A percentile compares a stretch with the other conserved stretches of the same genome.
phyloP scores from a whole-genome alignment of 2,888 invertebrate genomes.

The Philhelius pedissequus region DNA sequence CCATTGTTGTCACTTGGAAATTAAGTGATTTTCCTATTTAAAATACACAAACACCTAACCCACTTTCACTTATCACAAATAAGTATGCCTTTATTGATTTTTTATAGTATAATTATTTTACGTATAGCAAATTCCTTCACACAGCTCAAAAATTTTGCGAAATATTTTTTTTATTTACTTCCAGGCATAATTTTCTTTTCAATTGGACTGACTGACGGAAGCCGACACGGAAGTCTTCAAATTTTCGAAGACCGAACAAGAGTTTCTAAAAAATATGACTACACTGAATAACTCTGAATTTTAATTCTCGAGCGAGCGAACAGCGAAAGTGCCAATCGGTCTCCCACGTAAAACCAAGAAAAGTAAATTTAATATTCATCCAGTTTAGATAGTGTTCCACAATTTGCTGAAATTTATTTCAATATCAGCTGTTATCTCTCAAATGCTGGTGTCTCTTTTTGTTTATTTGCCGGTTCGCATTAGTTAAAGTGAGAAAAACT shows the following conservation, averaged over 20 bases:
- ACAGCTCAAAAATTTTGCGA: not conserved
- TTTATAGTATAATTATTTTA: not conserved
- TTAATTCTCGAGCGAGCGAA: not conserved
- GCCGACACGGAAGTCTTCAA: not conserved
- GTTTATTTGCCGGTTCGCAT: not conserved
- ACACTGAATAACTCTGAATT: slow-evolving; percentile 2
- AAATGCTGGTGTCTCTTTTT: slow-evolving; percentile 13
- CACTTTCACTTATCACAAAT: slow-evolving; percentile 41
- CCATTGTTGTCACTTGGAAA: slow-evolving; percentile 64
- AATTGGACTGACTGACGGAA: not conserved
- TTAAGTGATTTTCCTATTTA: not conserved
- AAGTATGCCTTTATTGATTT: slow-evolving; percentile 11
- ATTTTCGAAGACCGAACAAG: not conserved
- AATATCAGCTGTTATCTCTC: slow-evolving; percentile 57
- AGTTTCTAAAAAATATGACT: slow-evolving; percentile 41
- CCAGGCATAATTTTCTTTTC: not conserved
- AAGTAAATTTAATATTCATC: not conserved
- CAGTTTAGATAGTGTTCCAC: not conserved
- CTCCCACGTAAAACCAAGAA: slow-evolving; percentile 10
- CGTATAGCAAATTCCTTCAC: not conserved
- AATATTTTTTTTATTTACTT: not conserved
- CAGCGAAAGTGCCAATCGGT: not conserved
- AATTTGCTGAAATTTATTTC: slow-evolving; percentile 18
- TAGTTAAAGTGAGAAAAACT: slow-evolving; percentile 10
- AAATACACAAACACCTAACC: not conserved